Evolutionary conservation across 1,140 invertebrate genomes (phyloP).

Genomic region (Capitella teleta): DNA sequence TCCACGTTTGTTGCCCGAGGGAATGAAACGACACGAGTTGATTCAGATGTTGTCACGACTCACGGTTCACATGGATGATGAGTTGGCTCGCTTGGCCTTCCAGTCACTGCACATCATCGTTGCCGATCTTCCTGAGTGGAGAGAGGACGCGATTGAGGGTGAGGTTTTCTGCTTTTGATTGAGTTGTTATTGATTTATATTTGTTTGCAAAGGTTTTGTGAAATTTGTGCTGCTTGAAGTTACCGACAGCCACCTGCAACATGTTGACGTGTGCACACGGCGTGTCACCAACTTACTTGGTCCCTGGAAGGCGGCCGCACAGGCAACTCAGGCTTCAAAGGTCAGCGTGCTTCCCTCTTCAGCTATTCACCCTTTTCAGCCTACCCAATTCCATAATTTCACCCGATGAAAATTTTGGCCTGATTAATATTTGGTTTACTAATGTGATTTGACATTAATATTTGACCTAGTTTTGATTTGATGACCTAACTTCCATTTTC

Average conservation of each 20-base stretch:
- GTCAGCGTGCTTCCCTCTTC: no score
- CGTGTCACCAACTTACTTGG: slow-evolving; percentile 85
- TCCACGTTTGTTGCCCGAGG: slow-evolving; percentile 91
- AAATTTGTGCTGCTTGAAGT: slow-evolving; percentile 91
- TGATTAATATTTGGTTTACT: no score
- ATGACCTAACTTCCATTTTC: no score
- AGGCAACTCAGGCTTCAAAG: slow-evolving; percentile 3
- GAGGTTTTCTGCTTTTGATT: no score
- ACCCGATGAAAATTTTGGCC: no score
- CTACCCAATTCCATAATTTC: no score
- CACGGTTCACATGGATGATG: slow-evolving; percentile 65
- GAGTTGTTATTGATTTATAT: no score
- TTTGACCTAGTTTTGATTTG: no score
- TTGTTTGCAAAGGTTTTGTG: slow-evolving; percentile 84
- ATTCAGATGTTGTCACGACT: slow-evolving; percentile 83
- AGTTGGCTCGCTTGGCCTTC: slow-evolving; percentile 67
- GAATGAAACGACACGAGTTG: slow-evolving; percentile 83
- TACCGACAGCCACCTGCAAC: slow-evolving; percentile 70
- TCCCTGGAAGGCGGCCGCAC: slow-evolving; percentile 60
- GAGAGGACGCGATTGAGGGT: slow-evolving; percentile 80
- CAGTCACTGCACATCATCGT: slow-evolving; percentile 92
- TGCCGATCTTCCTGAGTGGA: slow-evolving; percentile 91
- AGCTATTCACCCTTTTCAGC: no score
- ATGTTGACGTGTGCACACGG: slow-evolving; percentile 86
- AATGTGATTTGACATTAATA: no score